Evolutionary conservation across 2,797 vertebrate species (phyloP).

Genomic region (Aphelocoma californica): DNA sequence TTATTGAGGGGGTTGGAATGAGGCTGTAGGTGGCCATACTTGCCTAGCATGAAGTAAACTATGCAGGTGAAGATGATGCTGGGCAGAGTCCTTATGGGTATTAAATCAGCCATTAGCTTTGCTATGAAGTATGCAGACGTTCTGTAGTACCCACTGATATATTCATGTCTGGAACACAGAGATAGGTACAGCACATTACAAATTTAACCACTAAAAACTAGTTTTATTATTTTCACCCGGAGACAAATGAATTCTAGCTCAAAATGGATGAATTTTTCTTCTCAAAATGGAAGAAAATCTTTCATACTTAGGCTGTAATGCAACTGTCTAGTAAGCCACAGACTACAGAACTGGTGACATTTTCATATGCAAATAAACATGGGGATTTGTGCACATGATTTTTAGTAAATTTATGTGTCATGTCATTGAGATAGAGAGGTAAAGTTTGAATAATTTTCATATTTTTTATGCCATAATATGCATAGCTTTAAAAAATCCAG

Average conservation of each 20-base stretch:
- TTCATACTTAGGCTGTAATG: neutral
- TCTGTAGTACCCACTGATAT: slow-evolving; percentile 95
- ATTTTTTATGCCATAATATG: neutral
- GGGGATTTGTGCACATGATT: neutral
- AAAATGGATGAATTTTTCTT: neutral
- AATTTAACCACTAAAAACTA: neutral
- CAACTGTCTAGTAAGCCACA: neutral
- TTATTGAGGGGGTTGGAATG: neutral
- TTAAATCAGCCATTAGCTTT: slow-evolving; percentile 86
- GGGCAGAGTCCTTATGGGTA: slow-evolving; percentile 84
- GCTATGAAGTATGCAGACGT: slow-evolving; percentile 89
- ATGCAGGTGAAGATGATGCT: slow-evolving; percentile 84
- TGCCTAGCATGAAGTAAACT: slow-evolving; percentile 85
- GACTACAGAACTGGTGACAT: neutral
- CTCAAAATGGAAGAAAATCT: neutral
- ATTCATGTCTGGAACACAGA: slow-evolving; percentile 85
- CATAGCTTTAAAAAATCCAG: neutral
- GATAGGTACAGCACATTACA: neutral
- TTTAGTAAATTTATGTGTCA: neutral
- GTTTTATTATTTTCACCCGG: neutral
- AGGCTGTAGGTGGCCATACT: neutral
- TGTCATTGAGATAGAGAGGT: neutral
- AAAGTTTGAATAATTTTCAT: neutral
- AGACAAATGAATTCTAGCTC: neutral
- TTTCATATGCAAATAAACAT: neutral